Base-by-base conservation (phyloP, 2,797 vertebrate genomes). In the Cirrhinus mrigala region DNA sequence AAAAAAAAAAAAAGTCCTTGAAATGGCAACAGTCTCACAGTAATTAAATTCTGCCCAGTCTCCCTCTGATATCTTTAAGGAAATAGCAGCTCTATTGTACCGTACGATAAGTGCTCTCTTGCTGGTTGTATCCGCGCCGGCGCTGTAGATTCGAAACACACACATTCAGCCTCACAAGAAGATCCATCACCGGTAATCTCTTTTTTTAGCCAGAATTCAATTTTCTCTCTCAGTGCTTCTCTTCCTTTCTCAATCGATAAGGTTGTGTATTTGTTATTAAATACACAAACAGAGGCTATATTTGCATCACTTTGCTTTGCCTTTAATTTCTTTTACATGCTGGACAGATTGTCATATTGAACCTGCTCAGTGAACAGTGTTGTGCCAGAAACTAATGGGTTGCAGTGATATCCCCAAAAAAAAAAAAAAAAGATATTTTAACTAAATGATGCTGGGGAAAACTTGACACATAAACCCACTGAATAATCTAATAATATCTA, bases 31-130 rank as follows among this genome's bases (percentile, higher is more conserved):
- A 93, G 92, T 92, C 94, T 94, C 92, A 93, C 92, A 94, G 91
- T 96, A 96, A 97, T 96, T 96, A 96, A 97, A 96, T 96, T 95
- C 93, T 93, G 82, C 50, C 62, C 92, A 88, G 93, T 86, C 88
- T 89, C 85, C 85, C 84, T 79, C 83, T 87, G 94, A 95, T 93
- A 92, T 92, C 91, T 95, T 93, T 92, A 90, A 90, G 90, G 90
- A 76, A 90, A 92, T 90, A 94, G 93, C 90, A 89, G 93, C 90
- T 89, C 92, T 92, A 89, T 91, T 89, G 89, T 90, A 91, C 88
- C 90, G 91, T 89, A 88, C 87, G 91, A 89, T 91, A 93, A 92
- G 90, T 89, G 79, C 44, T 64, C 64, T 52, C 79, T 74, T 82
- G 89, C 81, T 86, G 86, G 83, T 71, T 89, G 81, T 90, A 83